Evolutionary conservation across 2,113 vertebrate species (phyloP), one percentile per base, ranked within the genome.

Genomic region (Microtus richardsoni): DNA sequence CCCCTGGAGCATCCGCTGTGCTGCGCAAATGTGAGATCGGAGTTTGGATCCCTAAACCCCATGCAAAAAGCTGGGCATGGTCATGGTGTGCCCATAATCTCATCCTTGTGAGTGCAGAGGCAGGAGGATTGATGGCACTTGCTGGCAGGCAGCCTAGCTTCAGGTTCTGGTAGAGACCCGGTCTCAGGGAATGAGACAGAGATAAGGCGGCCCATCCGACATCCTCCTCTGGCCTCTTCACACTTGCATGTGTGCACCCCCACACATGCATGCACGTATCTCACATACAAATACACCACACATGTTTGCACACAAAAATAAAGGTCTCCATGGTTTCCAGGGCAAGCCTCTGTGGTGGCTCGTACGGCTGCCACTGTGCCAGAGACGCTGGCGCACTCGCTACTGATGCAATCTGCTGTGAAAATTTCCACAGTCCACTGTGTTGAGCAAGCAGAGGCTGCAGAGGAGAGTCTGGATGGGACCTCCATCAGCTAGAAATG

Each of bases 381-480:
- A 58, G 89, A 33, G 73, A 92, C 39, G 74, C 68, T n/a, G 66
- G 88, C 41, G 5, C 70, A 86, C 88, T 93, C n/a, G 84, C 77
- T 26, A 44, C 77, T 95, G 95, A 96, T 87, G 96, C 85, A 95
- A 96, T 71, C 49, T 3, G 12, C 77, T 21, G 13, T 16, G 62
- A 87, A 41, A 78, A 91, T 96, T 95, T 95, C 94, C 74, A 92
- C 64, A 93, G 88, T 16, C 0, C 47, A 3, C 14, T 17, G 44
- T 1, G 8, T 96, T 83, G 75, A 89, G 94, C 87, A 95, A 94
- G 94, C 71, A 33, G 19, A 41, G 60, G 39, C 62, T 74, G 41
- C 44, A 4, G 79, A 47, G 49, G 70, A 91, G 91, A 83, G 52
- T 64, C 44, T 33, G 74, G 86, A 93, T 33, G 28, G 78, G 78